Conservation (phyloP, 2,888 invertebrate species). For the Uloborus plumipes region DNA sequence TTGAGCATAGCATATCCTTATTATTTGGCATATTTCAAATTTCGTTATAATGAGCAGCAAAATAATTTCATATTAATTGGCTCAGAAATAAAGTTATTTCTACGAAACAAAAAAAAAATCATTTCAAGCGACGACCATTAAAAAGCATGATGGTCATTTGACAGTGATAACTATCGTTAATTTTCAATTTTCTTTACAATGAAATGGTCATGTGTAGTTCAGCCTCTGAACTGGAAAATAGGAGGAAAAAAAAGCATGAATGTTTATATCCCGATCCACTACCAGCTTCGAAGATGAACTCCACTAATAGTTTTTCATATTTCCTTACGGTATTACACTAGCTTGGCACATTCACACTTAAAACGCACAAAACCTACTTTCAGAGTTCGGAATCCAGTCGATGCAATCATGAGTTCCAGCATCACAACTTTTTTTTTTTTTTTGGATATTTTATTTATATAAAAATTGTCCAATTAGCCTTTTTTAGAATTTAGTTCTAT, state of each 20-base stretch:
- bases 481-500: conserved; percentile 31
- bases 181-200: not conserved
- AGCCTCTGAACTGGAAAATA: conserved; percentile 34
- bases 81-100: too few relatives aligned
- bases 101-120: too few relatives aligned
- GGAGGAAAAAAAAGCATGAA: conserved; percentile 26
- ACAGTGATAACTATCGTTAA: conserved; percentile 19
- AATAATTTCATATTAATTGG: too few relatives aligned
- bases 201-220: conserved; percentile 32
- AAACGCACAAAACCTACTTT: conserved; percentile 34
- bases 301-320: not conserved
- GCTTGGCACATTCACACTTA: conserved; percentile 55
- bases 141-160: not conserved
- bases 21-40: too few relatives aligned
- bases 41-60: too few relatives aligned
- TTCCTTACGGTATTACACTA: conserved; percentile 26
- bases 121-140: conserved; percentile 2
- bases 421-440: conserved; percentile 33
- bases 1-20: too few relatives aligned
- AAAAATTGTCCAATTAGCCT: conserved; percentile 33
- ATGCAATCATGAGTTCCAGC: conserved; percentile 12
- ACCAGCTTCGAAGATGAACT: conserved; percentile 9
- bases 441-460: conserved; percentile 46
- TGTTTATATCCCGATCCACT: conserved; percentile 8
- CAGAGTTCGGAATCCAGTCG: conserved; percentile 26